Conservation (phyloP, 1,140 invertebrate species). For the Drosophila murphyi region DNA sequence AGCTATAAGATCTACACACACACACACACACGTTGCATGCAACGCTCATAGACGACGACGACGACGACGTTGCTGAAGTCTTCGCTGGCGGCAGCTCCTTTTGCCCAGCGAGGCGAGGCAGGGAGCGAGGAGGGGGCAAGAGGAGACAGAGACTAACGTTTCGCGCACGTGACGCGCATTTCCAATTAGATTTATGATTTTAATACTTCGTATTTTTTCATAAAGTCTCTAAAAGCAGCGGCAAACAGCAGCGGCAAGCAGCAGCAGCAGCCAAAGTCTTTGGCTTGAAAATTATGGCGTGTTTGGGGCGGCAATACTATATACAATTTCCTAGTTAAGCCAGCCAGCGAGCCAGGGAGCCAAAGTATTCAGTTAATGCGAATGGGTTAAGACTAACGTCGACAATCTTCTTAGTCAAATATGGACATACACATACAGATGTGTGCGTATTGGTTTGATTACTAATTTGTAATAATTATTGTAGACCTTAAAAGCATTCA, state of each 20-base stretch:
- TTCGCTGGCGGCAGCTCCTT: slow-evolving; percentile 65
- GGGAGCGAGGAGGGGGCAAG: slow-evolving; percentile 20
- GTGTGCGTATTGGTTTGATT: slow-evolving; percentile 7
- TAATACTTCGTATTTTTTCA: slow-evolving; percentile 82
- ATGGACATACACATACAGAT: slow-evolving; percentile 3
- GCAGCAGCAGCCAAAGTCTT: slow-evolving; percentile 22
- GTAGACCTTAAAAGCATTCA: slow-evolving; percentile 1
- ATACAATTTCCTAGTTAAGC: slow-evolving; percentile 45
- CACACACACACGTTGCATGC: slow-evolving; percentile 42
- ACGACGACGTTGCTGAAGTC: slow-evolving; percentile 11
- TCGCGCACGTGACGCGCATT: slow-evolving; percentile 77
- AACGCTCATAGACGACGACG: slow-evolving; percentile 40
- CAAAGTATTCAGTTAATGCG: slow-evolving; percentile 50
- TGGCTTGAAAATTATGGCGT: slow-evolving; percentile 48
- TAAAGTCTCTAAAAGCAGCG: slow-evolving; percentile 60
- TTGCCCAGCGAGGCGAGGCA: slow-evolving; percentile 9
- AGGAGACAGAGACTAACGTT: slow-evolving; percentile 72
- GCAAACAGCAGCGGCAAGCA: slow-evolving; percentile 15
- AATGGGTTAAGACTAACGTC: slow-evolving; percentile 37
- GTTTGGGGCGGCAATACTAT: slow-evolving; percentile 7
- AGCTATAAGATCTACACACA: slow-evolving; percentile 38
- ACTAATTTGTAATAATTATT: slow-evolving; percentile 26
- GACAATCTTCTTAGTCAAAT: slow-evolving; percentile 9
- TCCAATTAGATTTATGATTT: slow-evolving; percentile 81
- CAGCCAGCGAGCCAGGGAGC: slow-evolving; percentile 28